Evolutionary conservation across 2,888 invertebrate species (phyloP).

Genomic region (Acheta domesticus): DNA sequence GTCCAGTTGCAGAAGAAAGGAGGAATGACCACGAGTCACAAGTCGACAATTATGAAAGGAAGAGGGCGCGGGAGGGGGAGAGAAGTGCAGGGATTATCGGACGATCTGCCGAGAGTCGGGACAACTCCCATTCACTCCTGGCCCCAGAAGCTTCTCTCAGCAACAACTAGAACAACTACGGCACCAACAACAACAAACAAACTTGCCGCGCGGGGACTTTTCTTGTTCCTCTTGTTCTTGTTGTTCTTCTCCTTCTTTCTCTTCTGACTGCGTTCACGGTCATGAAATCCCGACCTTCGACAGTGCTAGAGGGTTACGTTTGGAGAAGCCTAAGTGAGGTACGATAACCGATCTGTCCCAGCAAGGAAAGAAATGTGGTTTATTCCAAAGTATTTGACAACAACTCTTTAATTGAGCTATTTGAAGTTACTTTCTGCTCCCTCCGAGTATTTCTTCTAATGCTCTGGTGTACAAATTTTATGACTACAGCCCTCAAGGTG

Average conservation of each 20-base stretch:
- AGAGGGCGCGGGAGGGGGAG: not conserved
- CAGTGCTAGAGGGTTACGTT: too few species aligned
- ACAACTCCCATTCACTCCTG: not conserved
- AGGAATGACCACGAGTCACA: not conserved
- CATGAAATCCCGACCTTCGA: too few species aligned
- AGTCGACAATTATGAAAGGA: conserved; percentile 6
- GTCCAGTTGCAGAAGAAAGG: not conserved
- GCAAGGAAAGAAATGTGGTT: too few species aligned
- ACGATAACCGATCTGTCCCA: too few species aligned
- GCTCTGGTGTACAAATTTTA: too few species aligned
- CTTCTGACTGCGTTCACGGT: too few species aligned
- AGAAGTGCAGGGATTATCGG: not conserved
- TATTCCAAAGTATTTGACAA: too few species aligned
- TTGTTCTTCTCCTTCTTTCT: not conserved
- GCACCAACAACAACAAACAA: conserved; percentile 1
- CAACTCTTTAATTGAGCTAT: too few species aligned
- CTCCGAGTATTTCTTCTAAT: too few species aligned
- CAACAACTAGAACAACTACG: conserved; percentile 3
- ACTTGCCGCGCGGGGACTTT: not conserved
- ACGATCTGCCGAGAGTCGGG: not conserved
- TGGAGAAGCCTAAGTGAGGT: too few species aligned
- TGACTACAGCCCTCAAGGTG: too few species aligned
- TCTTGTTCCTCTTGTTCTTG: conserved; percentile 1
- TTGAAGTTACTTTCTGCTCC: too few species aligned
- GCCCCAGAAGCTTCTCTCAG: not conserved